These are phyloP conservation scores for Limonius californicus DNA, from an alignment of 1,140 invertebrate genomes.

Conservation along the genomic window DNA sequence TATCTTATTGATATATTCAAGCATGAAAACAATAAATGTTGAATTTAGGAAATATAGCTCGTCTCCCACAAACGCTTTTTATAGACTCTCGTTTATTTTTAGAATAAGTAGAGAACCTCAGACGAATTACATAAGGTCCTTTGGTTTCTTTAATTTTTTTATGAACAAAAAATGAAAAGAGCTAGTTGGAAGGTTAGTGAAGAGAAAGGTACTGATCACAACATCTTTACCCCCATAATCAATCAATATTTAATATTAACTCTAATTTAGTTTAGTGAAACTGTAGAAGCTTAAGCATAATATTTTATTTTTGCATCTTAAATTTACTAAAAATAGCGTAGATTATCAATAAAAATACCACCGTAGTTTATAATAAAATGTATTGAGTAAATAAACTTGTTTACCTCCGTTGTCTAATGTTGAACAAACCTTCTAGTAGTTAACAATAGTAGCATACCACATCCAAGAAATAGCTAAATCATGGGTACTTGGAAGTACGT, in stretches of 20 bases:
- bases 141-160: neutral
- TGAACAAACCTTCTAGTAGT: no score
- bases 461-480: no score
- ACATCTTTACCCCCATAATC: slow-evolving; percentile 2
- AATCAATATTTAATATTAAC: slow-evolving; percentile 6
- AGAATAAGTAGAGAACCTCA: neutral
- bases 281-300: neutral
- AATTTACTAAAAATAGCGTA: no score
- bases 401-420: no score
- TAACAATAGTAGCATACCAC: no score
- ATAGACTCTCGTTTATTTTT: neutral
- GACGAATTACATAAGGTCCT: neutral
- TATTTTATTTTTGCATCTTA: no score
- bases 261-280: slow-evolving; percentile 15
- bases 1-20: no score
- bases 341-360: no score
- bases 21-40: no score
- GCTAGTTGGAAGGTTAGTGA: slow-evolving; percentile 58
- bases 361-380: no score
- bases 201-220: slow-evolving; percentile 44
- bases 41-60: neutral
- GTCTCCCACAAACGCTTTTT: neutral
- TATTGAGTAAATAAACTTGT: no score
- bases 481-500: no score
- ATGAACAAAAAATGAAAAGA: slow-evolving; percentile 45